Base-by-base conservation (phyloP, 1,140 invertebrate genomes). In the Zelostemma sp. region DNA sequence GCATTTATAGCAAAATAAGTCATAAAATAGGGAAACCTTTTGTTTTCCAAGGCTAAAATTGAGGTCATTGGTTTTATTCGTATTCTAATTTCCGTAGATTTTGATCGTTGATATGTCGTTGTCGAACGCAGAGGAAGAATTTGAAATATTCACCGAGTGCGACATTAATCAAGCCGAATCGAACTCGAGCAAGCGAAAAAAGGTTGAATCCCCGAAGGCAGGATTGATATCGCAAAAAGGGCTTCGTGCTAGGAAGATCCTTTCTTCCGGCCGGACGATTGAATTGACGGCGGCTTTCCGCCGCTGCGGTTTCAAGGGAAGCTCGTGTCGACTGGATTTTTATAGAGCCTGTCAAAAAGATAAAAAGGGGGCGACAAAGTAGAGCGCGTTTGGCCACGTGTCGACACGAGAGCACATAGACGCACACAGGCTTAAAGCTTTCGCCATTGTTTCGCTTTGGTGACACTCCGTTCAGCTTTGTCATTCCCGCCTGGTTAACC, bases 401-500 rank as follows among this genome's bases (percentile, higher is more conserved):
- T 53, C 18, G 50, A 67, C 41, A 46, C 40, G 55, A 47, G 48
- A 60, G 41, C 57, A 18, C 50, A 53, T 41, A 64, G 50, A 48
- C 47, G 28, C 48, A 68, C 41, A 57, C 49, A 47, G 53, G 41
- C 41, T 41, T 31, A 51, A 55, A 51, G 51, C 59, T 58, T 54
- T 18, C 60, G 64, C 64, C 43, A 67, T 72, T 68, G 69, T 72
- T 68, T 67, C 64, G 69, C 63, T 63, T 72, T 72, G 64, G 65
- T 64, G 72, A 67, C 72, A 70, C 68, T 59, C 60, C 60, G 72
- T 70, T 73, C 64, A 66, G 67, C 66, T 73, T 70, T 73, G 71
- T 73, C 71, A 73, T 63, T 65, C 61, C 66, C 67, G 71, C 72
- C 60, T 64, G 72, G 67, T 73, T 73, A 73, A 73, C 72, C 66